Evolutionary conservation across 2,797 vertebrate species (phyloP).

Genomic region (Oceanodroma leucorhoa): DNA sequence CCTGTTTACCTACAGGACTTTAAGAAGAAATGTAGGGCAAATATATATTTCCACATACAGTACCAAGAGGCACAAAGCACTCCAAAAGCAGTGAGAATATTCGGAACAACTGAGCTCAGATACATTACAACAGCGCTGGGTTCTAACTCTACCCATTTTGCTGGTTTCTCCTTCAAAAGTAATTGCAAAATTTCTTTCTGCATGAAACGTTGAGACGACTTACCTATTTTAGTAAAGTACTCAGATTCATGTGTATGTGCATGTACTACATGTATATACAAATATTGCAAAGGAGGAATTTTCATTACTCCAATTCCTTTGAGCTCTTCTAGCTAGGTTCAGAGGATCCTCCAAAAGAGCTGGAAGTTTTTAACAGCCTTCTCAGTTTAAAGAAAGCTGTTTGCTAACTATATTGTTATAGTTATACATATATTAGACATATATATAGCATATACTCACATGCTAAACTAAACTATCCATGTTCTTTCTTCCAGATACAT

Average conservation of each 20-base stretch:
- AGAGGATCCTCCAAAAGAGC: not conserved
- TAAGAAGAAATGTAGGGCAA: not conserved
- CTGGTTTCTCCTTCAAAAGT: not conserved
- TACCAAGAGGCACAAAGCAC: not conserved
- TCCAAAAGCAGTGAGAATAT: not conserved
- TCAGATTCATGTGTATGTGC: not conserved
- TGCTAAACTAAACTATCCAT: not conserved
- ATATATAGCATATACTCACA: not conserved
- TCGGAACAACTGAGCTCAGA: not conserved
- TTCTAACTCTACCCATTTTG: not conserved
- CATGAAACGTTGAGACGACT: not conserved
- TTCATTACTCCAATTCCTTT: not conserved
- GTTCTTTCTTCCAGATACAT: not conserved
- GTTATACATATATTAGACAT: not conserved
- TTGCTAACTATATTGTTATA: not conserved
- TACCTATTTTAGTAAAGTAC: not conserved
- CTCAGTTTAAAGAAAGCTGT: not conserved
- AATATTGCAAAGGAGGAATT: not conserved
- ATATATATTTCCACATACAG: not conserved
- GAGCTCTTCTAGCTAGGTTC: not conserved
- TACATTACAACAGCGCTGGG: not conserved
- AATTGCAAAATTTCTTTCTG: not conserved
- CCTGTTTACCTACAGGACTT: not conserved
- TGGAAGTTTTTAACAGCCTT: not conserved
- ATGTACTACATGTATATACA: not conserved